Percentiles rank a stretch among this genome's conserved stretches.
phyloP scores from a whole-genome alignment of 2,888 invertebrate genomes.

The Nomada fabriciana region DNA sequence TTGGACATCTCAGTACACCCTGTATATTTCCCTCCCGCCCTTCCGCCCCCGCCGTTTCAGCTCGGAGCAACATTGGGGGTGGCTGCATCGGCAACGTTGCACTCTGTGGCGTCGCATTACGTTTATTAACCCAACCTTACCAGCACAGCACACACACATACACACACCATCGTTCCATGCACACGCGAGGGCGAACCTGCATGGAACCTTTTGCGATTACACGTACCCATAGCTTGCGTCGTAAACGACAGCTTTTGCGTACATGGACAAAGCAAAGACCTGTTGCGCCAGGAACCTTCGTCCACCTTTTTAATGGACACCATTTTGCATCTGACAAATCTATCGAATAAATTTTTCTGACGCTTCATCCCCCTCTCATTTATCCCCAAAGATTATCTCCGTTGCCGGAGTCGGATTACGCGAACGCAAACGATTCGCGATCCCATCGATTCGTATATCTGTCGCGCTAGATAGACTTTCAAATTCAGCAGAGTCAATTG shows the following conservation, averaged over 20 bases:
- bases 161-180: conserved; percentile 10
- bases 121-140: conserved; percentile 73
- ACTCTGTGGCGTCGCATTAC: conserved; percentile 76
- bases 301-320: conserved; percentile 52
- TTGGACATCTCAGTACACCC: conserved; percentile 56
- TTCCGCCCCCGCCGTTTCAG: conserved; percentile 73
- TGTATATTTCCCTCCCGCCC: conserved; percentile 61
- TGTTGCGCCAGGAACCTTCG: conserved; percentile 60
- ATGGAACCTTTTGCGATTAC: conserved; percentile 69
- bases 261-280: conserved; percentile 65
- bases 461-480: too few species aligned
- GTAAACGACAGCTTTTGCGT: conserved; percentile 72
- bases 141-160: conserved; percentile 43
- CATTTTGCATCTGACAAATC: conserved; percentile 34
- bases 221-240: conserved; percentile 57
- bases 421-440: too few species aligned
- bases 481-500: too few species aligned
- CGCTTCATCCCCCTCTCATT: neutral
- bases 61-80: conserved; percentile 70
- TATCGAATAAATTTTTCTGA: conserved; percentile 25
- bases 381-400: neutral
- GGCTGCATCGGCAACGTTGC: conserved; percentile 77
- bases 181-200: conserved; percentile 63
- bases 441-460: too few species aligned
- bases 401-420: neutral